A percentile compares a stretch with the other conserved stretches of the same genome.
These are phyloP conservation scores for Caenorhabditis wallacei DNA, from an alignment of 2,888 invertebrate species.

Conservation along the genomic window DNA sequence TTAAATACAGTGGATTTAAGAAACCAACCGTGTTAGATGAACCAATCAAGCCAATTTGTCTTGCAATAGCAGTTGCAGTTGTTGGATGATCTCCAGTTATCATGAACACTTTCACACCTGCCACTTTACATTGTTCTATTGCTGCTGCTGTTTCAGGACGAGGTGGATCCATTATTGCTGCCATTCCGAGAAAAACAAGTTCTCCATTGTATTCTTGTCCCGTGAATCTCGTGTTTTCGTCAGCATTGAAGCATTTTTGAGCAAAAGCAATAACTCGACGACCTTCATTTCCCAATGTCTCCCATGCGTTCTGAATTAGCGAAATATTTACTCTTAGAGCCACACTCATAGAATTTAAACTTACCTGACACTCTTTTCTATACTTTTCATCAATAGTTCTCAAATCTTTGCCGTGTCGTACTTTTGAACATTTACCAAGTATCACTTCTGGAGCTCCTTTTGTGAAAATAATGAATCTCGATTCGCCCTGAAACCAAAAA, in stretches of 20 bases:
- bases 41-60: slow-evolving; percentile 80
- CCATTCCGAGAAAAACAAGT: slow-evolving; percentile 81
- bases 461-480: slow-evolving; percentile 78
- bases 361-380: slow-evolving; percentile 76
- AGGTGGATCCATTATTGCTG: slow-evolving; percentile 83
- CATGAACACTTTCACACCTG: slow-evolving; percentile 82
- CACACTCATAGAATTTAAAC: no score
- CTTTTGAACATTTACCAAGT: slow-evolving; percentile 74
- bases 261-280: slow-evolving; percentile 82
- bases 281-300: slow-evolving; percentile 81
- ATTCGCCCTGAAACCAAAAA: slow-evolving; percentile 63
- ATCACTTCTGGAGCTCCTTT: slow-evolving; percentile 82
- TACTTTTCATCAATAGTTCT: slow-evolving; percentile 76
- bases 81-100: slow-evolving; percentile 83
- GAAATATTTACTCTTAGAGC: no score
- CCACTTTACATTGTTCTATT: slow-evolving; percentile 81
- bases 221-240: slow-evolving; percentile 68
- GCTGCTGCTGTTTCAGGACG: slow-evolving; percentile 80
- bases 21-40: slow-evolving; percentile 23
- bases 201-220: slow-evolving; percentile 71
- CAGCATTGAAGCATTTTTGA: slow-evolving; percentile 77
- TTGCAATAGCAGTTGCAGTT: slow-evolving; percentile 80
- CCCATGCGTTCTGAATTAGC: slow-evolving; percentile 78
- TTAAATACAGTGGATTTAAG: no score
- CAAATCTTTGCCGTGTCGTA: slow-evolving; percentile 72